Conservation (phyloP, 2,888 invertebrate genomes). For the Ophion ventricosus region DNA sequence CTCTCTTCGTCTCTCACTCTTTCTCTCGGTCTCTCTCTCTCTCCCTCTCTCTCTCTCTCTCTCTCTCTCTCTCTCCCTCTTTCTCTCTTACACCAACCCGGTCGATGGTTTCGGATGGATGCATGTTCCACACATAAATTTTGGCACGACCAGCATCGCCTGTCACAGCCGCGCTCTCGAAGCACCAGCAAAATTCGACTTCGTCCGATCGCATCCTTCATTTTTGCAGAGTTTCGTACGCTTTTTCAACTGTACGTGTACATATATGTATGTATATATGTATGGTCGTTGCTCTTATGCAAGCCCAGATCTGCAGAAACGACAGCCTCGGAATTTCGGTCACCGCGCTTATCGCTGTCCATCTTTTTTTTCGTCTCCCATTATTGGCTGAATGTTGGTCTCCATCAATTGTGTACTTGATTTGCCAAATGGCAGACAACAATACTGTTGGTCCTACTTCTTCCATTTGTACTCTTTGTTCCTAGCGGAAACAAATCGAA, state of each 20-base stretch:
- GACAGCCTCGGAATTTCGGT: constrained; percentile 36
- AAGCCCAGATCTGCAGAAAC: background rate
- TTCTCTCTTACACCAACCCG: constrained; percentile 26
- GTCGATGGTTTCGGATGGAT: constrained; percentile 74
- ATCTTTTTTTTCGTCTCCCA: background rate
- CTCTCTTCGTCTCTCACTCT: constrained; percentile 22
- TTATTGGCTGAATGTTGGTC: background rate
- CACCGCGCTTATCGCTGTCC: constrained; percentile 45
- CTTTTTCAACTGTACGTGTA: constrained; percentile 12
- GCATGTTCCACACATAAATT: constrained; percentile 78
- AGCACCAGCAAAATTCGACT: constrained; percentile 69
- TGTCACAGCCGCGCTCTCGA: constrained; percentile 70
- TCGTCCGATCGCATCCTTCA: constrained; percentile 72
- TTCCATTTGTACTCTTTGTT: constrained; percentile 1
- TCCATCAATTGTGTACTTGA: background rate
- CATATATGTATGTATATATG: background rate
- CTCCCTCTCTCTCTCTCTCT: constrained; percentile 19
- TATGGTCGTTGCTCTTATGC: background rate
- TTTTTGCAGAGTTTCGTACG: constrained; percentile 66
- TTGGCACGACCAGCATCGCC: constrained; percentile 72
- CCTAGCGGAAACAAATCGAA: background rate
- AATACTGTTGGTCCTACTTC: background rate
- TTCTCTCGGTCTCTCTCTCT: constrained; percentile 13
- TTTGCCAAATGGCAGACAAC: constrained; percentile 2
- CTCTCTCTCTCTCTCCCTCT: constrained; percentile 13